Evolutionary conservation across 1,140 invertebrate species (phyloP).

Genomic region (Phymastichus coffea): DNA sequence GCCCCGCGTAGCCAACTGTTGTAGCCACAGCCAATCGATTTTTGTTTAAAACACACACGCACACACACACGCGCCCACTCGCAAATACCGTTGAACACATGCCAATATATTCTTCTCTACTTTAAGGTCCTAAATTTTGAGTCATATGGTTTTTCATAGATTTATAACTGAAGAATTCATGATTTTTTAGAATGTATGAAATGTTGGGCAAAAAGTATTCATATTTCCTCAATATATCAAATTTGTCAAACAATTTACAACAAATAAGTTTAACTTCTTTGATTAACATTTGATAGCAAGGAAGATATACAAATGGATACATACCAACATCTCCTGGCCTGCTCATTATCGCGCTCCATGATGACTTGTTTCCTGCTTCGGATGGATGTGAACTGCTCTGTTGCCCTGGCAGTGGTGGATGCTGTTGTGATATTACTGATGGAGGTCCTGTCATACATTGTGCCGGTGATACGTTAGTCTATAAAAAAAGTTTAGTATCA

Average conservation of each 20-base stretch:
- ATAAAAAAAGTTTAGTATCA: too few relatives aligned
- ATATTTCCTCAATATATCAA: neutral
- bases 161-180: too few relatives aligned
- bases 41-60: neutral
- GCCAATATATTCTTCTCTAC: too few relatives aligned
- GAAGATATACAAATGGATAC: conserved; percentile 16
- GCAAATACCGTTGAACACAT: too few relatives aligned
- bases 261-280: conserved; percentile 1
- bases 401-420: conserved; percentile 50
- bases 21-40: conserved; percentile 41
- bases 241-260: neutral
- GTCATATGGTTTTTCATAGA: too few relatives aligned
- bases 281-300: neutral
- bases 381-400: conserved; percentile 45
- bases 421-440: conserved; percentile 46
- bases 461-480: conserved; percentile 52
- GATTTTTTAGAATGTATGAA: too few relatives aligned
- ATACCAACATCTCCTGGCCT: conserved; percentile 54
- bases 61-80: too few relatives aligned
- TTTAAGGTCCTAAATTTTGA: too few relatives aligned
- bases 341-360: conserved; percentile 61
- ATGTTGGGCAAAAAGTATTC: too few relatives aligned
- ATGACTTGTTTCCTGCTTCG: conserved; percentile 56
- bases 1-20: conserved; percentile 48
- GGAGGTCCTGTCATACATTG: conserved; percentile 48